phyloP scores from a whole-genome alignment of 2,797 vertebrate species.

The Tokudaia tokunoshimensis region DNA sequence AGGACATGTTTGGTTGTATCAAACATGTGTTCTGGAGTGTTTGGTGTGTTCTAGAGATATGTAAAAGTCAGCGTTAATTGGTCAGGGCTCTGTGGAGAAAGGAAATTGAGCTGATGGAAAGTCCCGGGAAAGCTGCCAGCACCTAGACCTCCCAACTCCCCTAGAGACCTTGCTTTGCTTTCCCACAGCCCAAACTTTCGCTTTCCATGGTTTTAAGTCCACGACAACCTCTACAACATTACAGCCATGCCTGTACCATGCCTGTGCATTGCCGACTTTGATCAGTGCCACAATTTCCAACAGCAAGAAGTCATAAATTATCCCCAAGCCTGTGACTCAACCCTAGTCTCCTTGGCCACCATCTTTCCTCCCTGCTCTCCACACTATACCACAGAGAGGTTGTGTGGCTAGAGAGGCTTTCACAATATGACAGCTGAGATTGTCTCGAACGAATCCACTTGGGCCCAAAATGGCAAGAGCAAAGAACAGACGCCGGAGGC shows the following conservation, averaged over 20 bases:
- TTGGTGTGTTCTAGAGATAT: not conserved
- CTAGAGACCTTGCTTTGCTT: not conserved
- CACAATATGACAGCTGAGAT: not conserved
- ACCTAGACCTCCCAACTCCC: not conserved
- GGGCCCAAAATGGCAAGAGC: not conserved
- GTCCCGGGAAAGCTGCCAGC: not conserved
- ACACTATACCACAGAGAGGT: not conserved
- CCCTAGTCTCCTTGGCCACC: not conserved
- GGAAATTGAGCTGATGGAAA: not conserved
- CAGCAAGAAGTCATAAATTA: too few species aligned
- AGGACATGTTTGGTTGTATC: not conserved
- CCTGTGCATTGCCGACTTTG: not conserved
- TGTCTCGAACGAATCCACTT: not conserved
- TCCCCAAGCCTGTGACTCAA: not conserved
- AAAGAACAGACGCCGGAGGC: not conserved
- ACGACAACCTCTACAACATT: not conserved
- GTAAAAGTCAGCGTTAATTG: not conserved
- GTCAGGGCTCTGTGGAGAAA: not conserved
- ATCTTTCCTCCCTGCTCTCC: not conserved
- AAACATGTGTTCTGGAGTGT: too few species aligned
- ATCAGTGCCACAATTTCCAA: not conserved
- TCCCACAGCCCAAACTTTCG: too few species aligned
- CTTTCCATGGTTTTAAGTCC: not conserved
- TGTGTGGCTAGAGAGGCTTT: not conserved
- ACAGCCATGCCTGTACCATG: not conserved